Conservation (phyloP, 2,797 vertebrate genomes). For the Coreius guichenoti region DNA sequence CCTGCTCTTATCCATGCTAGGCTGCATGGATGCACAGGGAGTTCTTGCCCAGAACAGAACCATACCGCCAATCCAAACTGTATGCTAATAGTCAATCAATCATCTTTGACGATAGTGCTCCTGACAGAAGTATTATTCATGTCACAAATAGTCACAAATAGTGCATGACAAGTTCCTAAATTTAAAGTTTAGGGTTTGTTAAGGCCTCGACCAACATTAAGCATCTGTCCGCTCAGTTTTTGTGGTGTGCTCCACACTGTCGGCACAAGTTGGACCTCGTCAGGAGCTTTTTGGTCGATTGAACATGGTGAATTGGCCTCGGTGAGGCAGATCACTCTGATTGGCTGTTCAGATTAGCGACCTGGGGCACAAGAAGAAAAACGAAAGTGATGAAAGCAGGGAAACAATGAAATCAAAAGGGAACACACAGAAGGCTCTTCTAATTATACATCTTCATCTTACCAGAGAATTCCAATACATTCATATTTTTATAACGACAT, state of each 20-base stretch:
- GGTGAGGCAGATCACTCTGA: neutral
- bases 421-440: neutral
- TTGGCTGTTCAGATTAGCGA: neutral
- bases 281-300: no score
- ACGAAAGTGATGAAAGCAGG: neutral
- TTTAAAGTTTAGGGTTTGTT: neutral
- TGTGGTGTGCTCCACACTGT: neutral
- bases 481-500: neutral
- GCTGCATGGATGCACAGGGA: no score
- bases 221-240: neutral
- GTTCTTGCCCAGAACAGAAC: no score
- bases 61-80: no score
- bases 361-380: neutral
- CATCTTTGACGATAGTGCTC: no score
- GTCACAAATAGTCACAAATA: neutral
- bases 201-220: neutral
- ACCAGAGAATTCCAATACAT: neutral
- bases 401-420: neutral
- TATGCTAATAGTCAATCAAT: no score
- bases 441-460: neutral
- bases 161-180: neutral
- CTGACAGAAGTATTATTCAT: no score
- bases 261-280: neutral
- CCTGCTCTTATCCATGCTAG: no score
- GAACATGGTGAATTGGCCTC: no score